Conservation (phyloP, 2,888 invertebrate genomes). For the Eupithecia subfuscata region DNA sequence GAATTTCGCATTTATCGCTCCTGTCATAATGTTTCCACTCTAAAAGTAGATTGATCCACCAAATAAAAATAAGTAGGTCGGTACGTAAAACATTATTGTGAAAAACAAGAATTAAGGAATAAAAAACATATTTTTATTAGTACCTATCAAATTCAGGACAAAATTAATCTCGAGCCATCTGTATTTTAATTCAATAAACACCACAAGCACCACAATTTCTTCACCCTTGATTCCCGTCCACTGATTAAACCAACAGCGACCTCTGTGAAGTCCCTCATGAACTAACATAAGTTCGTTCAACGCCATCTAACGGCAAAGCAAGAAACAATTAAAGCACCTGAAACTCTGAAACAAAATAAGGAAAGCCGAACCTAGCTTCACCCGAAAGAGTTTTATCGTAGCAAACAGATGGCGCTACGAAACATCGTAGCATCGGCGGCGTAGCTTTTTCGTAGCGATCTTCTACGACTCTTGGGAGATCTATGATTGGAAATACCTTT, state of each 20-base stretch:
- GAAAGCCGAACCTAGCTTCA: neutral
- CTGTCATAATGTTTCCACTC: no score
- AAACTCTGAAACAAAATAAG: conserved; percentile 7
- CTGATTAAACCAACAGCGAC: neutral
- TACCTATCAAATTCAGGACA: no score
- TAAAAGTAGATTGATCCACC: no score
- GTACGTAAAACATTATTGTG: no score
- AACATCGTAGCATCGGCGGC: neutral
- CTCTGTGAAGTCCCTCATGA: neutral
- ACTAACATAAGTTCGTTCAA: neutral
- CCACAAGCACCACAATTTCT: neutral
- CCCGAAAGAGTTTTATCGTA: conserved; percentile 1
- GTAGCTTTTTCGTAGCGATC: neutral
- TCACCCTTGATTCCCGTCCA: neutral
- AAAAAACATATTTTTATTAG: no score
- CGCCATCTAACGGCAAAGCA: neutral
- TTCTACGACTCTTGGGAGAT: no score
- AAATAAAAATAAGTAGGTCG: no score
- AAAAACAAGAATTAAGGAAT: no score
- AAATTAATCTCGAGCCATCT: no score
- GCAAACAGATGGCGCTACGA: conserved; percentile 31
- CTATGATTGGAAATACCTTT: no score
- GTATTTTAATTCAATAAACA: neutral
- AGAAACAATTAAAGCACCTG: neutral
- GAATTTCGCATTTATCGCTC: no score